These are phyloP conservation scores for Oryzias sinensis DNA, from an alignment of 2,797 vertebrate genomes.

Conservation along the genomic window DNA sequence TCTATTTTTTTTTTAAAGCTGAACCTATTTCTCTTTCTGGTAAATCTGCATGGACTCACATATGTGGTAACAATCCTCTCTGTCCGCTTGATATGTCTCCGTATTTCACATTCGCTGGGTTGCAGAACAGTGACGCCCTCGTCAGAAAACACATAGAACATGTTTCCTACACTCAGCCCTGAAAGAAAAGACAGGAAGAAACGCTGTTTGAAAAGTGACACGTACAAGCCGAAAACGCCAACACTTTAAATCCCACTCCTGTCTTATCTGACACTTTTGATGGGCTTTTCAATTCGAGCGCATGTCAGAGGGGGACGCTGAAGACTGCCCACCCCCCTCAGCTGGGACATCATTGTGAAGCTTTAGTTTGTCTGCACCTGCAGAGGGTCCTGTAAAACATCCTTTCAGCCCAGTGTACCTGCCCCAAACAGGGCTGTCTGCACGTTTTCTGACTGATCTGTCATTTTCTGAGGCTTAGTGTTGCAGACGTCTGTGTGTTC, in stretches of 20 bases:
- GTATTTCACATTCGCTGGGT: slow-evolving; percentile 91
- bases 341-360: no score
- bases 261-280: slow-evolving; percentile 32
- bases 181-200: slow-evolving; percentile 31
- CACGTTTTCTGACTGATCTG: slow-evolving; percentile 13
- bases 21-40: no score
- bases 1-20: no score
- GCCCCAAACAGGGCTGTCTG: no score
- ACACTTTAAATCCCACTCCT: slow-evolving; percentile 1
- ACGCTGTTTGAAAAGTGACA: neutral
- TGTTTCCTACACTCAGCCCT: slow-evolving; percentile 94
- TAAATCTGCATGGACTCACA: slow-evolving; percentile 71
- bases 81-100: slow-evolving; percentile 82
- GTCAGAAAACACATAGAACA: slow-evolving; percentile 96
- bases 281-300: slow-evolving; percentile 40
- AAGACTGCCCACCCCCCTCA: no score
- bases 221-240: slow-evolving; percentile 14
- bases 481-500: neutral
- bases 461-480: slow-evolving; percentile 2
- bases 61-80: slow-evolving; percentile 90
- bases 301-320: slow-evolving; percentile 15
- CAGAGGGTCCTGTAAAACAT: neutral
- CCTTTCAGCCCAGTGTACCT: no score
- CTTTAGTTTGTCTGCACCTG: neutral
- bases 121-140: slow-evolving; percentile 90